Evolutionary conservation across 2,888 invertebrate species (phyloP).

Genomic region (Halocaridina rubra): DNA sequence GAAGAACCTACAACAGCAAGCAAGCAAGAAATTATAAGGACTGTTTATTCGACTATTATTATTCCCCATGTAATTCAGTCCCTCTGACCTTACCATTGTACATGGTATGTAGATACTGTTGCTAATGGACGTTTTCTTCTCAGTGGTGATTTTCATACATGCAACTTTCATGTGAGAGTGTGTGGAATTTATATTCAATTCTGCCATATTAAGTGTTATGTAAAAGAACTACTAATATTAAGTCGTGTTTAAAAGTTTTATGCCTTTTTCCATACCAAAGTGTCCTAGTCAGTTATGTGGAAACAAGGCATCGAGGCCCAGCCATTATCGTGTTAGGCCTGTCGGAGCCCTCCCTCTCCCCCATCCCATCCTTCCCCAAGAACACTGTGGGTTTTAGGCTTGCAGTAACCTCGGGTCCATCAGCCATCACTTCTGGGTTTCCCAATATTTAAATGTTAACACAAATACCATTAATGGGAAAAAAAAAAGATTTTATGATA

Average conservation of each 20-base stretch:
- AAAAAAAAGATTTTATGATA: constrained; percentile 40
- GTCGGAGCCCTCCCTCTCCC: constrained; percentile 34
- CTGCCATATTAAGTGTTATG: constrained; percentile 62
- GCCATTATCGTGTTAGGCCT: constrained; percentile 39
- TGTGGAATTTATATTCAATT: constrained; percentile 59
- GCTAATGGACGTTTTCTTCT: constrained; percentile 59
- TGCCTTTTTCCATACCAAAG: constrained; percentile 62
- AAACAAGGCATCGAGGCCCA: constrained; percentile 56
- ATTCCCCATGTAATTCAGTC: constrained; percentile 55
- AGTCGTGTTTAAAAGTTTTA: constrained; percentile 59
- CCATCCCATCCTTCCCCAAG: constrained; percentile 13
- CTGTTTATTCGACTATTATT: constrained; percentile 42
- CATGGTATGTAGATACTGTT: constrained; percentile 59
- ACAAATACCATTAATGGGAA: constrained; percentile 33
- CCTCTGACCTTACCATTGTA: constrained; percentile 50
- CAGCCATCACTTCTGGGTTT: constrained; percentile 37
- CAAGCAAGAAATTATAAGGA: too few relatives aligned
- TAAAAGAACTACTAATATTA: constrained; percentile 57
- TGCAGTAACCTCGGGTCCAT: constrained; percentile 33
- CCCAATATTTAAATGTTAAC: constrained; percentile 50
- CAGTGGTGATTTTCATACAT: constrained; percentile 60
- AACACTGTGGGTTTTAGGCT: constrained; percentile 13
- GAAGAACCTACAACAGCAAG: too few relatives aligned
- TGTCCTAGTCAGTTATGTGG: constrained; percentile 59
- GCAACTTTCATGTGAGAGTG: constrained; percentile 59